Percentiles rank a stretch among this genome's conserved stretches.
phyloP scores from a whole-genome alignment of 2,113 vertebrate species.

The Brienomyrus longianalis region DNA sequence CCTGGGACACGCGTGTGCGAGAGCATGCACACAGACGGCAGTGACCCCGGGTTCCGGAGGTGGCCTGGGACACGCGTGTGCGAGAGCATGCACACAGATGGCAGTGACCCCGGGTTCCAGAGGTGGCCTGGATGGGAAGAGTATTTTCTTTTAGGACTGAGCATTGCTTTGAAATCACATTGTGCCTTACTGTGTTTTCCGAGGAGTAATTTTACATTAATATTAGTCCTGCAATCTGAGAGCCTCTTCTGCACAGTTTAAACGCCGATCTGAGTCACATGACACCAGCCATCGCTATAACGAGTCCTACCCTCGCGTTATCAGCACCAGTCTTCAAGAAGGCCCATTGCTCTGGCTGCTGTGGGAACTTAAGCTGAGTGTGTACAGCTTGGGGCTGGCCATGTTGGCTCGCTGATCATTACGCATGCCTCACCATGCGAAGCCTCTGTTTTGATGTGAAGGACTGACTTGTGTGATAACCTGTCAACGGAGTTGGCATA shows the following conservation, averaged over 20 bases:
- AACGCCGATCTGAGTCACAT: background rate
- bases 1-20: background rate
- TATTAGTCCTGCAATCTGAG: background rate
- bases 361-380: background rate
- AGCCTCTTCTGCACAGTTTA: background rate
- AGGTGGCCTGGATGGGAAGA: too few species aligned
- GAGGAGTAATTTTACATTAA: background rate
- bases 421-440: background rate
- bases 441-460: constrained; percentile 4
- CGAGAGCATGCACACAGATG: background rate
- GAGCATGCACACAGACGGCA: background rate
- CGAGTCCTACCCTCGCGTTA: background rate
- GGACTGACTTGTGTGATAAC: background rate
- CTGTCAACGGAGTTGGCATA: background rate
- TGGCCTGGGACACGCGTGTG: too few species aligned
- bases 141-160: too few species aligned
- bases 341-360: background rate
- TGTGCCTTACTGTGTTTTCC: background rate
- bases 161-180: background rate
- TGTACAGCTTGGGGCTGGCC: background rate
- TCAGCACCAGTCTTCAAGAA: background rate
- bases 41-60: too few species aligned
- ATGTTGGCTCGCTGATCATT: background rate
- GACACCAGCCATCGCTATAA: background rate
- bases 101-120: background rate